These are phyloP conservation scores for Zootermopsis nevadensis DNA, from an alignment of 2,888 invertebrate species.

Conservation along the genomic window DNA sequence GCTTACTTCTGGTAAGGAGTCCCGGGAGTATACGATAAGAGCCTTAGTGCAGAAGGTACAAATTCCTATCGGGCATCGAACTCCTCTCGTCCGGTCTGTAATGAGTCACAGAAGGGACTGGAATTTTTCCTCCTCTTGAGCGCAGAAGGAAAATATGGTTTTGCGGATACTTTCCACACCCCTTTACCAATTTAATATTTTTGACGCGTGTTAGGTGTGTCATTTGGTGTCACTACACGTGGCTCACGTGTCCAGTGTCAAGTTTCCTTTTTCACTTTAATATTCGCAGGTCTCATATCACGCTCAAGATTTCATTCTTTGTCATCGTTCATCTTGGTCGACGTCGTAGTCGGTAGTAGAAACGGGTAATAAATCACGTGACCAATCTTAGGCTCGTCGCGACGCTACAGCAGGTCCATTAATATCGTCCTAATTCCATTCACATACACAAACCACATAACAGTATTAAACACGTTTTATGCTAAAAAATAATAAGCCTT, in stretches of 20 bases:
- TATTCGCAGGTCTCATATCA: background rate
- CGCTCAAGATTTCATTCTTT: background rate
- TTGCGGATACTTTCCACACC: background rate
- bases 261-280: background rate
- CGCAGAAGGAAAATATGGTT: no score
- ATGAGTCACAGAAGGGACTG: no score
- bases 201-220: background rate
- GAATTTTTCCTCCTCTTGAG: no score
- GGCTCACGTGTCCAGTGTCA: background rate
- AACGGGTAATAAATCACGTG: constrained; percentile 11
- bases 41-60: no score
- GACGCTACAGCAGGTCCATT: background rate
- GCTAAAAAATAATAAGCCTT: no score
- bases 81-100: no score
- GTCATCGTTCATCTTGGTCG: background rate
- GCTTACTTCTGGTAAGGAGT: no score
- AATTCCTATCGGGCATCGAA: no score
- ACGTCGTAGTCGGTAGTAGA: background rate
- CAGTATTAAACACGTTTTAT: no score
- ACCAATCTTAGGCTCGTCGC: background rate
- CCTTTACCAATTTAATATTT: background rate
- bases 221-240: background rate
- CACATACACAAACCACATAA: no score
- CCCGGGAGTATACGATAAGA: no score
- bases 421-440: no score